phyloP scores from a whole-genome alignment of 35 echinoderm and acorn worm genomes.

The Heliocidaris erythrogramma region DNA sequence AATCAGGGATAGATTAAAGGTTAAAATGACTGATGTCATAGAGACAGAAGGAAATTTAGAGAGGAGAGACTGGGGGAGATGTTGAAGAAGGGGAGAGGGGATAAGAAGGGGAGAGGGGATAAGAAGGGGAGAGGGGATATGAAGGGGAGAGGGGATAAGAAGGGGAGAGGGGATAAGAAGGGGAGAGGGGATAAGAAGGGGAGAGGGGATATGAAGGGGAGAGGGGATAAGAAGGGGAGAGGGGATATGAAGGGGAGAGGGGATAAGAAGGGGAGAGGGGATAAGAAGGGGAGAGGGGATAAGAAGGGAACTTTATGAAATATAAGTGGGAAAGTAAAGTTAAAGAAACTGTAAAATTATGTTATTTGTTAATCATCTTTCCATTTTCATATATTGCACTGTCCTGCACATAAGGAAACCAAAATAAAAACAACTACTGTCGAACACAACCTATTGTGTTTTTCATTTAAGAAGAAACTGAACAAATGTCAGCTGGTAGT shows the following conservation, averaged over 20 bases:
- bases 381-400: no score
- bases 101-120: neutral
- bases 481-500: neutral
- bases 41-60: neutral
- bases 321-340: no score
- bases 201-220: neutral
- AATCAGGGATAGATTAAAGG: neutral
- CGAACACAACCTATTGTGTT: no score
- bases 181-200: neutral
- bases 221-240: neutral
- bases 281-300: no score
- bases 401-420: no score
- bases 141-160: neutral
- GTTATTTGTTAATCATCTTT: no score
- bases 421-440: no score
- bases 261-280: no score
- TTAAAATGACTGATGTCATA: neutral
- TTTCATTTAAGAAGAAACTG: no score
- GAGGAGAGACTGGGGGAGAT: neutral
- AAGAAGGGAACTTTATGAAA: no score
- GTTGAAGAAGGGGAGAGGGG: neutral
- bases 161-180: neutral
- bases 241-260: neutral
- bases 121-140: neutral
- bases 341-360: no score